Conservation (phyloP, 53 echinoderm and acorn worm species). For the Pentamera pediparva region DNA sequence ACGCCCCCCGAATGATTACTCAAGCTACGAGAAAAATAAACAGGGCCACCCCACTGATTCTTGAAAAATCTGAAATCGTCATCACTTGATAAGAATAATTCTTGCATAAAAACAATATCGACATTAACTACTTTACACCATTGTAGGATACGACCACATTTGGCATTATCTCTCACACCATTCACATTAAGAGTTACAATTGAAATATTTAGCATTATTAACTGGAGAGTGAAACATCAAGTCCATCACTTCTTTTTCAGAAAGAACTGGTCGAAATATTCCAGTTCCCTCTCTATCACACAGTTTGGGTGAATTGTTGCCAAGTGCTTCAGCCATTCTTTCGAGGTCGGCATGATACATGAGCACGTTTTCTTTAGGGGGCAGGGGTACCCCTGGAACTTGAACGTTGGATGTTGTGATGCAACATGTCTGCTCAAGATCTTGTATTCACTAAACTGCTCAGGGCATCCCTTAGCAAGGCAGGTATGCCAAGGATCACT, state of each 20-base stretch:
- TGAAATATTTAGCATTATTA: not conserved
- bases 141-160: too few relatives aligned
- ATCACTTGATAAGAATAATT: not conserved
- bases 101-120: not conserved
- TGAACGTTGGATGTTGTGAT: not conserved
- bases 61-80: not conserved
- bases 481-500: not conserved
- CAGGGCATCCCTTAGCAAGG: not conserved
- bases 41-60: not conserved
- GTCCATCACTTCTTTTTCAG: not conserved
- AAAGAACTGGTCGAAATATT: not conserved
- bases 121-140: too few relatives aligned
- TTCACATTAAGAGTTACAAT: not conserved
- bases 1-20: not conserved
- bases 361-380: not conserved
- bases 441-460: not conserved
- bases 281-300: not conserved
- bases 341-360: not conserved
- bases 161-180: not conserved
- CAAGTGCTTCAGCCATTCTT: not conserved
- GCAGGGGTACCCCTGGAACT: not conserved
- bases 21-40: not conserved
- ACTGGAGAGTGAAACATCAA: too few relatives aligned
- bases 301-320: not conserved
- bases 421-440: too few relatives aligned